Evolutionary conservation across 2,797 vertebrate genomes (phyloP).

Genomic region (Oceanodroma leucorhoa): DNA sequence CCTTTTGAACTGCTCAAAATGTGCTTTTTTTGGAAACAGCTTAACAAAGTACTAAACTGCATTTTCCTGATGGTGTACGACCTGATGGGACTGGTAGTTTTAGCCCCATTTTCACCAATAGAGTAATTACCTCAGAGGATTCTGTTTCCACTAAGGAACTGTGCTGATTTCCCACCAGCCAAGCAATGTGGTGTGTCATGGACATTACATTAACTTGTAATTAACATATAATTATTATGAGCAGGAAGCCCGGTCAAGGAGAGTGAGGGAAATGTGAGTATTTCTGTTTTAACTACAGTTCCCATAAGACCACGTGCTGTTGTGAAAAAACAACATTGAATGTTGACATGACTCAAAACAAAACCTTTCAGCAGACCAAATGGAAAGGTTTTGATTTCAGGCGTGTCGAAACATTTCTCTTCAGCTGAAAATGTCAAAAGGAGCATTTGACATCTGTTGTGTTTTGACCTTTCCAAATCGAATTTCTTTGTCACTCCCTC

Average conservation of each 20-base stretch:
- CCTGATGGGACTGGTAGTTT: background rate
- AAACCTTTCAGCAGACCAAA: slow-evolving; percentile 45
- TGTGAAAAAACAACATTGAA: slow-evolving; percentile 12
- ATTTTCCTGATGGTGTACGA: background rate
- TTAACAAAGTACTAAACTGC: background rate
- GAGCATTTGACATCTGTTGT: slow-evolving; percentile 62
- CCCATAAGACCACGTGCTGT: slow-evolving; percentile 5
- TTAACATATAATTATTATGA: background rate
- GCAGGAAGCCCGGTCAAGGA: background rate
- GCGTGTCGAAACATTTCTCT: slow-evolving; percentile 43
- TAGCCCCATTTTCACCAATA: background rate
- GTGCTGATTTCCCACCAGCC: background rate
- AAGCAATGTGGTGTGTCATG: background rate
- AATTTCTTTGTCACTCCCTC: slow-evolving; percentile 31
- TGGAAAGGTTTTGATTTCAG: slow-evolving; percentile 59
- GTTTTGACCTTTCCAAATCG: slow-evolving; percentile 62
- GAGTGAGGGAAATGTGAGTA: background rate
- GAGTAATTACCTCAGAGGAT: background rate
- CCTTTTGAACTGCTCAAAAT: background rate
- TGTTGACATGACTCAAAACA: slow-evolving; percentile 36
- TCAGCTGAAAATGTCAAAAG: slow-evolving; percentile 58
- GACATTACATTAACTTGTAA: background rate
- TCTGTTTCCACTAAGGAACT: background rate
- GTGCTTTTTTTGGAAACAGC: background rate
- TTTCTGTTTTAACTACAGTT: slow-evolving; percentile 26